Evolutionary conservation across 2,888 invertebrate species (phyloP).

Genomic region (Lottia gigantea): DNA sequence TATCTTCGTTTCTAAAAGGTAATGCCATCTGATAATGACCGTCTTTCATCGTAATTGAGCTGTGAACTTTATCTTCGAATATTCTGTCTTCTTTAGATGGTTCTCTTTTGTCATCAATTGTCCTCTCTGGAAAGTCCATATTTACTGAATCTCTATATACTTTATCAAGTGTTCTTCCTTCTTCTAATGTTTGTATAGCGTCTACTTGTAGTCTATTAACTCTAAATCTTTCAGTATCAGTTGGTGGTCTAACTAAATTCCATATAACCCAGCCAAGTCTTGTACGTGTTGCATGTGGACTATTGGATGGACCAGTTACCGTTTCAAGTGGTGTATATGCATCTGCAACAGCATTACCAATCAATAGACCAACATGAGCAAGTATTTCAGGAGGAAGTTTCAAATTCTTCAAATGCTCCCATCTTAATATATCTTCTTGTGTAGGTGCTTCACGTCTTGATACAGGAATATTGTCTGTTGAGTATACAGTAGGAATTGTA

Average conservation of each 20-base stretch:
- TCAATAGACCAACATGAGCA: neutral
- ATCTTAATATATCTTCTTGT: neutral
- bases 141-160: slow-evolving; percentile 21
- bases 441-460: neutral
- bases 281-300: neutral
- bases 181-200: slow-evolving; percentile 9
- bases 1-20: slow-evolving; percentile 9
- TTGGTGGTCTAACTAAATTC: neutral
- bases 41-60: slow-evolving; percentile 15
- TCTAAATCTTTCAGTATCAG: neutral
- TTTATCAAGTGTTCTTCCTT: slow-evolving; percentile 1
- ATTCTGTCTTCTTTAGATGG: slow-evolving; percentile 25
- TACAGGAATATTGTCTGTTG: neutral
- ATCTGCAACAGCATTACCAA: neutral
- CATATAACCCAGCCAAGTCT: neutral
- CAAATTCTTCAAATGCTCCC: neutral
- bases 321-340: neutral
- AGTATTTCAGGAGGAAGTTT: neutral
- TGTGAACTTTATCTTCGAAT: slow-evolving; percentile 19
- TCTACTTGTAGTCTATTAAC: slow-evolving; percentile 13
- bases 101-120: slow-evolving; percentile 25
- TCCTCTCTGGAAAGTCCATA: slow-evolving; percentile 29
- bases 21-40: slow-evolving; percentile 17
- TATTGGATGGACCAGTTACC: neutral
- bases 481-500: neutral